Conservation (phyloP, 1,140 invertebrate genomes). For the Nasonia vitripennis region DNA sequence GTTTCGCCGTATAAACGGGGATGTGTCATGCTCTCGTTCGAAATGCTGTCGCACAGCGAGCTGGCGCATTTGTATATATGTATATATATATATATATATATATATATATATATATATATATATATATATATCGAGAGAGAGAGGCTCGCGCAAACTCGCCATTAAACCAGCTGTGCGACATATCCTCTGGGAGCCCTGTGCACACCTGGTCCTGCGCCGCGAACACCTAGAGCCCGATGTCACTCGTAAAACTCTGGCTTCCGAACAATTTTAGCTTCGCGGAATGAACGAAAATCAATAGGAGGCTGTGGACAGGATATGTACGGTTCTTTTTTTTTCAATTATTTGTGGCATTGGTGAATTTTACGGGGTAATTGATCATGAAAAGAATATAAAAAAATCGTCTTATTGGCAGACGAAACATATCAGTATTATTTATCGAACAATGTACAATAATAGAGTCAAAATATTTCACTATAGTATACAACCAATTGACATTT, state of each 20-base stretch:
- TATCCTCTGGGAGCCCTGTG: slow-evolving; percentile 14
- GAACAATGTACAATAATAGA: too few species aligned
- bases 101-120: too few species aligned
- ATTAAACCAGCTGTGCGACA: slow-evolving; percentile 17
- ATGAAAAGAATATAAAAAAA: too few species aligned
- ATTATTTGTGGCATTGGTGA: too few species aligned
- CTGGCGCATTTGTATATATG: background rate
- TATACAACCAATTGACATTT: too few species aligned
- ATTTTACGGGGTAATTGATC: too few species aligned
- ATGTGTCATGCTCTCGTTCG: background rate
- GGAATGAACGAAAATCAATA: background rate
- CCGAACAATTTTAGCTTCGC: background rate
- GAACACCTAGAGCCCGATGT: background rate
- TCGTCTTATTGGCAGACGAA: too few species aligned
- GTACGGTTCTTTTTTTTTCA: too few species aligned
- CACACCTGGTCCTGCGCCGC: slow-evolving; percentile 14
- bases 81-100: background rate
- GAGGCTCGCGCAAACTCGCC: background rate
- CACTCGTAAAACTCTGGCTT: slow-evolving; percentile 8
- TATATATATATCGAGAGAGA: background rate
- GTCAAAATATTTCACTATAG: too few species aligned
- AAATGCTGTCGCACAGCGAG: background rate
- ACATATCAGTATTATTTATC: too few species aligned
- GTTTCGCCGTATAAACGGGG: background rate
- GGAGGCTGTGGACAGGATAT: background rate